Evolutionary conservation across 2,797 vertebrate species (phyloP), one percentile per base, ranked within the genome.

Genomic region (Sebastes taczanowskii): DNA sequence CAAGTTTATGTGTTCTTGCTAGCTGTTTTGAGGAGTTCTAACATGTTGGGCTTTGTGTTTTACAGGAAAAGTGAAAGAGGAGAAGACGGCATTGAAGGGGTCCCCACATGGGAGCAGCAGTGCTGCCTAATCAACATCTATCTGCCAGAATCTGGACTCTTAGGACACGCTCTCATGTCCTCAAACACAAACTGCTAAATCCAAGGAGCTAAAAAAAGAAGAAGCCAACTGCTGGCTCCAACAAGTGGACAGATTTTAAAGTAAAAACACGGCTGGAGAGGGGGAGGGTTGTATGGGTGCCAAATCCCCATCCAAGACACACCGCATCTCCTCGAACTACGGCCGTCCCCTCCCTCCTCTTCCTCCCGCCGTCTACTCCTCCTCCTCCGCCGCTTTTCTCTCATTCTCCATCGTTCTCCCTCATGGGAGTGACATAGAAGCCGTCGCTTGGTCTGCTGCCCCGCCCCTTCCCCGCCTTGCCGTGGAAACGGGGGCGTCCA

Each of bases 341-440:
- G 58, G 10, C 81, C 23, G 11, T 76, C 68, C 13, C 77, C 75
- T 85, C 78, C 69, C n/a, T 80, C 82, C 22, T 77, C 83, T 18
- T 73, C 71, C 53, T 77, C 77, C 68, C n/a, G 35, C 73, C 30
- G 6, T 56, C 10, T 25, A 22, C 25, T 70, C 69, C 52, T 70
- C 69, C 23, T 52, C 74, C 27, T 67, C 76, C 63, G 75, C 59
- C 5, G n/a, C 59, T 32, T 69, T 84, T 83, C 80, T 66, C 74
- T 63, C 76, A 86, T 92, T 94, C 91, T 86, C 80, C 82, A 11
- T 83, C 84, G 34, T 82, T 86, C 85, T 89, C 81, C 88, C 94
- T 77, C 88, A 95, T 95, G 94, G 94, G 94, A 91, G 94, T 94
- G 89, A 95, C 94, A 90, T 95, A 95, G 92, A 85, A 65, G 64